phyloP scores from a whole-genome alignment of 2,797 vertebrate genomes.

The Heteromormyrus szaboi region DNA sequence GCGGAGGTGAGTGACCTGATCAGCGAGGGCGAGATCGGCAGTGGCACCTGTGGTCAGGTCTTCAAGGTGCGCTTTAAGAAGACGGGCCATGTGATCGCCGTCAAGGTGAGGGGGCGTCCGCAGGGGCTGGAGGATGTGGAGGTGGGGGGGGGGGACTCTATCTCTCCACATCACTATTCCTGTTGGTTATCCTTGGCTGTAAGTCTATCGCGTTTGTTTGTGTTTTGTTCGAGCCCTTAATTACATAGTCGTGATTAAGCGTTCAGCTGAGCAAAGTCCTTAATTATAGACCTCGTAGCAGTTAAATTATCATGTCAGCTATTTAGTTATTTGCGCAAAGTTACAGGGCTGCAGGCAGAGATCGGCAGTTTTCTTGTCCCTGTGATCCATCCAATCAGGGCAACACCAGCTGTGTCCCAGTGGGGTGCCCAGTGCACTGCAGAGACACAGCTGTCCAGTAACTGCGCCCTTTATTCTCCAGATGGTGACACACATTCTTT shows the following conservation, averaged over 20 bases:
- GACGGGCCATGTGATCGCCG: slow-evolving; percentile 81
- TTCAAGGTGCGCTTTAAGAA: slow-evolving; percentile 93
- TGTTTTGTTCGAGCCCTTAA: slow-evolving; percentile 32
- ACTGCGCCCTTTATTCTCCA: neutral
- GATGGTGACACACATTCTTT: neutral
- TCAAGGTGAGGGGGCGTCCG: slow-evolving; percentile 66
- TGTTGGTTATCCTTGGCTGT: neutral
- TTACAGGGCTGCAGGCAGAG: neutral
- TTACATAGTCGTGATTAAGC: slow-evolving; percentile 22
- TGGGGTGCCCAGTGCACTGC: neutral
- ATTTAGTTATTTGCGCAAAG: slow-evolving; percentile 12
- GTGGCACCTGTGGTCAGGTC: slow-evolving; percentile 88
- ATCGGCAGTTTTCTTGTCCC: neutral
- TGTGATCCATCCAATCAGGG: neutral
- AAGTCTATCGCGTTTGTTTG: slow-evolving; percentile 25
- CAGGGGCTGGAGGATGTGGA: neutral
- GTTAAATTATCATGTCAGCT: slow-evolving; percentile 33
- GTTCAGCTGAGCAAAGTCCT: slow-evolving; percentile 32
- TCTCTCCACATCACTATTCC: neutral
- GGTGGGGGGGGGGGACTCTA: neutral
- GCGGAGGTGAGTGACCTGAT: slow-evolving; percentile 86
- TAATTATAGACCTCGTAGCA: slow-evolving; percentile 36
- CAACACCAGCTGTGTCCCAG: neutral
- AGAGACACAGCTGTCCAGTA: neutral
- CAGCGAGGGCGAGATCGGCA: slow-evolving; percentile 87